These are phyloP conservation scores for Ceyx melanurus DNA, from an alignment of 2,113 vertebrate species.

Conservation along the genomic window DNA sequence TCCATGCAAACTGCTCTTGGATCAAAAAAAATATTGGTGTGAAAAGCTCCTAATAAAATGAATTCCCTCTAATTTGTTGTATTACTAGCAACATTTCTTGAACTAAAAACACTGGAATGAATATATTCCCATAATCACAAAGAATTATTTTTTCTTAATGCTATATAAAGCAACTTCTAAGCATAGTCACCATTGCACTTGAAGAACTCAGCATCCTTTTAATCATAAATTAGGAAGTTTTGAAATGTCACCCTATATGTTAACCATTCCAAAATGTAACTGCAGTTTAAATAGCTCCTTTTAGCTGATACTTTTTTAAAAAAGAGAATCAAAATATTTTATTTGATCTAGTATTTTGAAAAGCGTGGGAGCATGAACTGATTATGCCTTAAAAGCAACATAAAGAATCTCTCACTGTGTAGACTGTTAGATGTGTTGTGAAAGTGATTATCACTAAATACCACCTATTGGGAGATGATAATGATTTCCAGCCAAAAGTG, in stretches of 20 bases:
- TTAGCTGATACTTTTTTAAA: not conserved
- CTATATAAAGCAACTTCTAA: conserved; percentile 13
- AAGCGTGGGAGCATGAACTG: conserved; percentile 7
- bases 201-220: conserved; percentile 4
- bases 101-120: conserved; percentile 11
- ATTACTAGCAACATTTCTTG: not conserved
- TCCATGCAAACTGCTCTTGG: not conserved
- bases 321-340: conserved; percentile 1
- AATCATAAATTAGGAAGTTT: conserved; percentile 24
- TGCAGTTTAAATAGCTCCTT: conserved; percentile 1
- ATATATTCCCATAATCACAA: conserved; percentile 1
- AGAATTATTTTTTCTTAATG: not conserved
- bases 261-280: not conserved
- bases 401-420: not conserved
- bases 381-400: not conserved
- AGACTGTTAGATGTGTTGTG: not conserved
- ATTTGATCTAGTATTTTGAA: conserved; percentile 38
- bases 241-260: conserved; percentile 33
- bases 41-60: not conserved
- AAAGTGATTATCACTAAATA: not conserved
- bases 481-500: not conserved
- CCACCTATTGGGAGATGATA: not conserved
- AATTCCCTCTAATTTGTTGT: conserved; percentile 24
- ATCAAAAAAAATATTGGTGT: not conserved
- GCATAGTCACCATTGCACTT: not conserved